Evolutionary conservation across 1,140 invertebrate species (phyloP).

Genomic region (Mycetomoellerius zeteki): DNA sequence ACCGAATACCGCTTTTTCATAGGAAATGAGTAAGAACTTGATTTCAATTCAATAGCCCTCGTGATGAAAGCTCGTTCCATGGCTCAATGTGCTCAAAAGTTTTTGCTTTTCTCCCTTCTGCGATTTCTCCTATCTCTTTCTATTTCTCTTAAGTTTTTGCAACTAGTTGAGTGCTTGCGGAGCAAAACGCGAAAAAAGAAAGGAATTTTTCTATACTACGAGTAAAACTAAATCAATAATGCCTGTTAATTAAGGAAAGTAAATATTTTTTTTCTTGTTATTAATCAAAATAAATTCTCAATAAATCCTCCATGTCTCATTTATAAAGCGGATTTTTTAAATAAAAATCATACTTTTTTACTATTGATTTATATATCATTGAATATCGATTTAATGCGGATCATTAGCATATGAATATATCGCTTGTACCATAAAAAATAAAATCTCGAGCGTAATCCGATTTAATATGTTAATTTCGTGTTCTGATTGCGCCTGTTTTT

Average conservation of each 20-base stretch:
- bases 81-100: slow-evolving; percentile 39
- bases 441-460: slow-evolving; percentile 33
- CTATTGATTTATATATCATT: not conserved
- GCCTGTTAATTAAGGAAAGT: not conserved
- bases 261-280: not conserved
- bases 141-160: slow-evolving; percentile 42
- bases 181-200: not conserved
- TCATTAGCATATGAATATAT: slow-evolving; percentile 21
- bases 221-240: slow-evolving; percentile 21
- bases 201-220: not conserved
- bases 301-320: not conserved
- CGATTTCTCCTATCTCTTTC: slow-evolving; percentile 24
- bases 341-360: not conserved
- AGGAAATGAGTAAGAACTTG: slow-evolving; percentile 67
- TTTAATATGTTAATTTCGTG: slow-evolving; percentile 49
- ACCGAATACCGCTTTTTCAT: slow-evolving; percentile 1
- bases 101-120: not conserved
- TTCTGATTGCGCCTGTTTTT: slow-evolving; percentile 31
- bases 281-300: not conserved
- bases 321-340: not conserved
- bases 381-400: slow-evolving; percentile 5
- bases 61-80: slow-evolving; percentile 46
- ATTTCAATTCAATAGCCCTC: slow-evolving; percentile 67
- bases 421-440: slow-evolving; percentile 1
- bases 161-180: slow-evolving; percentile 29